Evolutionary conservation across 2,888 invertebrate genomes (phyloP).

Genomic region (Crematogaster levior): DNA sequence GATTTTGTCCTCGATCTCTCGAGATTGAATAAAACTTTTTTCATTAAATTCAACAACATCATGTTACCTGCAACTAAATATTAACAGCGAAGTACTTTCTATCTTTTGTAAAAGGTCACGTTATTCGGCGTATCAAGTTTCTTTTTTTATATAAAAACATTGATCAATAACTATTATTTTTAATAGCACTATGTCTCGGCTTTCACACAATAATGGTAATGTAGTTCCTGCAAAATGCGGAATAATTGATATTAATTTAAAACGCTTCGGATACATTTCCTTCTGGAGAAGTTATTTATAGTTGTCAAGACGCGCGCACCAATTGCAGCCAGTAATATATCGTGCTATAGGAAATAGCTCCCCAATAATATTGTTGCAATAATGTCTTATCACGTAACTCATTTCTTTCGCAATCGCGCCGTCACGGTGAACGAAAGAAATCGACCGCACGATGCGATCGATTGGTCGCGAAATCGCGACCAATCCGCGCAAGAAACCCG

Average conservation of each 20-base stretch:
- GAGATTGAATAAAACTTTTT: background rate
- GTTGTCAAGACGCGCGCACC: background rate
- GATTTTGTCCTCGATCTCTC: background rate
- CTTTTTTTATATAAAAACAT: background rate
- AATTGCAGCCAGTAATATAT: slow-evolving; percentile 1
- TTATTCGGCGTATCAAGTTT: background rate
- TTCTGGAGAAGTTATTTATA: slow-evolving; percentile 12
- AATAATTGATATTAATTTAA: background rate
- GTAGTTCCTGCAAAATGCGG: background rate
- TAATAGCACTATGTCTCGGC: too few relatives aligned
- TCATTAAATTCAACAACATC: background rate
- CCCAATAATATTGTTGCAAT: slow-evolving; percentile 32
- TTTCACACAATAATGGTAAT: background rate
- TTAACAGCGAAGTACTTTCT: background rate
- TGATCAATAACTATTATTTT: background rate
- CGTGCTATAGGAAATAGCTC: slow-evolving; percentile 2
- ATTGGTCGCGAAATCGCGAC: slow-evolving; percentile 47
- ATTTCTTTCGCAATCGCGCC: slow-evolving; percentile 43
- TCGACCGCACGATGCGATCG: slow-evolving; percentile 53
- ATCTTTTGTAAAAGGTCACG: background rate
- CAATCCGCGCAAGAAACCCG: slow-evolving; percentile 35
- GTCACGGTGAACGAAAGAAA: slow-evolving; percentile 35
- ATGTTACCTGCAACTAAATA: background rate
- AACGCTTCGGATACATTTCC: background rate
- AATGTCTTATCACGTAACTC: slow-evolving; percentile 39